phyloP scores from a whole-genome alignment of 2,113 vertebrate species.

The rabbit (Oryctolagus cuniculus) region mOryCun1.1 NC_091432.1:183856001-183856500 shows the following conservation, averaged over 20 bases:
- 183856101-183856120: not conserved
- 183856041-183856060: not conserved
- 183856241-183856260: conserved; percentile 9
- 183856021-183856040: not conserved
- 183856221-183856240: not conserved
- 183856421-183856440: not conserved
- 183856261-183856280: not conserved
- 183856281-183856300: not conserved
- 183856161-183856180: not conserved
- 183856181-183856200: not conserved
- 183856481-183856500: not conserved
- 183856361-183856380: not conserved
- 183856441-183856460: not conserved
- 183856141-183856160: not conserved
- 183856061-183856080: not conserved
- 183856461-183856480: conserved; percentile 8
- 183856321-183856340: not conserved
- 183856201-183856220: not conserved
- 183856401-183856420: not conserved
- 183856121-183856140: not conserved
- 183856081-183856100: conserved; percentile 4
- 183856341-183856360: not conserved
- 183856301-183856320: conserved; percentile 1
- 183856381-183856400: conserved; percentile 17
- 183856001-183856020: conserved; percentile 24